Evolutionary conservation across 2,888 invertebrate genomes (phyloP).

Genomic region (Rosalia funebris): DNA sequence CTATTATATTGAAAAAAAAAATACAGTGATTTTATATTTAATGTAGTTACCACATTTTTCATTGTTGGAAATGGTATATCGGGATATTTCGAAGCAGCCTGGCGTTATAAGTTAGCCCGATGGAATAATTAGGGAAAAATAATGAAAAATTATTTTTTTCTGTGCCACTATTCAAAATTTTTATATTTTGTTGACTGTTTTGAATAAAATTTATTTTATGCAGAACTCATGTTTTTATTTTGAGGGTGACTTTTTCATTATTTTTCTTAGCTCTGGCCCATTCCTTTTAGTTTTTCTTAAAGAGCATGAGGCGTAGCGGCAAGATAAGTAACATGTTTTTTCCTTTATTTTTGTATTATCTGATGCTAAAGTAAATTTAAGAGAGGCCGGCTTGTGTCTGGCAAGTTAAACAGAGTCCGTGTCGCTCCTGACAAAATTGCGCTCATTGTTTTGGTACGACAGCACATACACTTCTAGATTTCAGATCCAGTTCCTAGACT

Average conservation of each 20-base stretch:
- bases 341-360: background rate
- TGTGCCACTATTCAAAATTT: constrained; percentile 28
- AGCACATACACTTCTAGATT: too few species aligned
- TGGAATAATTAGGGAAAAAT: constrained; percentile 34
- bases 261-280: constrained; percentile 32
- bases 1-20: constrained; percentile 29
- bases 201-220: constrained; percentile 47
- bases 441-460: background rate
- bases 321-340: background rate
- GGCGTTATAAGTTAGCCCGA: background rate
- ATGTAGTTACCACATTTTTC: constrained; percentile 36
- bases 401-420: background rate
- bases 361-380: constrained; percentile 3
- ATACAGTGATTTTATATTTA: constrained; percentile 26
- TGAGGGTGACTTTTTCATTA: constrained; percentile 31
- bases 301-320: background rate
- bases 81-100: background rate
- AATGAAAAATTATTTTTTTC: constrained; percentile 33
- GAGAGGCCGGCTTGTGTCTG: too few species aligned
- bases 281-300: constrained; percentile 25
- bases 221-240: constrained; percentile 36
- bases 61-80: constrained; percentile 4
- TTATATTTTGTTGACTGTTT: constrained; percentile 43
- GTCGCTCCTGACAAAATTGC: background rate
- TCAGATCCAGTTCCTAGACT: too few species aligned